A percentile compares a stretch with the other conserved stretches of the same genome.
These are phyloP conservation scores for Phorcus lineatus DNA, from an alignment of 2,888 invertebrate genomes.

Conservation along the genomic window DNA sequence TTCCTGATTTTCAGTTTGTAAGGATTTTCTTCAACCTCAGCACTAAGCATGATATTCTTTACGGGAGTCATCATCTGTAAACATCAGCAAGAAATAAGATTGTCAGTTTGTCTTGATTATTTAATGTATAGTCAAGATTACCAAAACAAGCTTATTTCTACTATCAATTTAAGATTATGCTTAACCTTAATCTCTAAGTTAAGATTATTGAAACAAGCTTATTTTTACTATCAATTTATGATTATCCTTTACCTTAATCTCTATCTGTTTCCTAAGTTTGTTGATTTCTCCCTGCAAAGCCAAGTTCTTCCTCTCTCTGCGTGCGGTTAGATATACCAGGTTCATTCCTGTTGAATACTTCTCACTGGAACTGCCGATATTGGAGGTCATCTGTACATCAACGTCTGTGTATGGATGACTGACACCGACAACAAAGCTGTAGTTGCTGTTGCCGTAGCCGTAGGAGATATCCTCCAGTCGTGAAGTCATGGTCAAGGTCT, in stretches of 20 bases:
- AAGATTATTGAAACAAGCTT: no score
- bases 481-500: conserved; percentile 53
- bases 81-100: neutral
- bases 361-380: conserved; percentile 40
- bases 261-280: conserved; percentile 38
- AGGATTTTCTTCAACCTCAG: neutral
- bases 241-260: conserved; percentile 42
- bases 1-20: neutral
- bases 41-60: neutral
- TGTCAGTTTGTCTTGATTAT: no score
- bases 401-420: conserved; percentile 61
- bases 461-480: conserved; percentile 37
- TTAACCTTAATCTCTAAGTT: no score
- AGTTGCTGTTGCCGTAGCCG: conserved; percentile 38
- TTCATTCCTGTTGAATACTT: conserved; percentile 46
- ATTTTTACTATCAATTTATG: no score
- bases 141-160: no score
- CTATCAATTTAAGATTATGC: no score
- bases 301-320: conserved; percentile 32
- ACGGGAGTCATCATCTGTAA: neutral
- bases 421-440: conserved; percentile 47
- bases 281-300: conserved; percentile 52
- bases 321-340: conserved; percentile 51
- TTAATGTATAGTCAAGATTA: no score
- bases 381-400: conserved; percentile 55